A percentile compares a stretch with the other conserved stretches of the same genome.
Conservation (phyloP, 1,140 invertebrate genomes). For the Brachionus calyciflorus region DNA sequence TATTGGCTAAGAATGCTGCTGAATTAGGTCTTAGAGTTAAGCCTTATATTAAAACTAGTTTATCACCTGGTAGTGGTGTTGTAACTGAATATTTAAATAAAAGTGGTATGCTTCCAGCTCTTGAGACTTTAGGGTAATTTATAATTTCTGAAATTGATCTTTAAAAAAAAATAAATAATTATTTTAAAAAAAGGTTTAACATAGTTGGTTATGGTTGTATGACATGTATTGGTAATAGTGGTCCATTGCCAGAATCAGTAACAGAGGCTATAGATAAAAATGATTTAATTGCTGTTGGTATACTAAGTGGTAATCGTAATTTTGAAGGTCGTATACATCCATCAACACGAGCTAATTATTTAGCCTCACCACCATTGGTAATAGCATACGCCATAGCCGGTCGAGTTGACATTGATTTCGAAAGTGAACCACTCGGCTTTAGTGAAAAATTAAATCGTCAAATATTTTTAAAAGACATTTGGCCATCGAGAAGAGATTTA, state of each 20-base stretch:
- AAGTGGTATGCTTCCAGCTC: slow-evolving; percentile 78
- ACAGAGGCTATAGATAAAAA: slow-evolving; percentile 90
- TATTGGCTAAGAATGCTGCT: slow-evolving; percentile 90
- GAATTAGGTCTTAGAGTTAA: slow-evolving; percentile 80
- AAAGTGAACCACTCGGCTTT: slow-evolving; percentile 79
- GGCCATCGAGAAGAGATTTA: slow-evolving; percentile 87
- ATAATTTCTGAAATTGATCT: slow-evolving; percentile 62
- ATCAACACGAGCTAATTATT: slow-evolving; percentile 88
- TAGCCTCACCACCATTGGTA: slow-evolving; percentile 88
- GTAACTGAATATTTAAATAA: slow-evolving; percentile 91
- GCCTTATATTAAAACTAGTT: slow-evolving; percentile 90
- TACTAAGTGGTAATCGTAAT: slow-evolving; percentile 91
- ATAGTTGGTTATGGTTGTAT: slow-evolving; percentile 95
- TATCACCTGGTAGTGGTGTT: slow-evolving; percentile 93
- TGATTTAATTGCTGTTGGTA: slow-evolving; percentile 86
- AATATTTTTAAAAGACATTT: slow-evolving; percentile 86
- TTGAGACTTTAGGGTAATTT: slow-evolving; percentile 69
- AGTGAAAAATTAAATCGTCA: slow-evolving; percentile 68
- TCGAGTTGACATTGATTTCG: slow-evolving; percentile 88
- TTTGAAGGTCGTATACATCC: slow-evolving; percentile 97
- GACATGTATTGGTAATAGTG: slow-evolving; percentile 97
- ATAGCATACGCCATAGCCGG: slow-evolving; percentile 95
- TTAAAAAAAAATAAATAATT: background rate
- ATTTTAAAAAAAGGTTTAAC: slow-evolving; percentile 67
- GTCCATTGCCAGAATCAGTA: slow-evolving; percentile 84